phyloP scores from a whole-genome alignment of 2,797 vertebrate species.

The Gymnodraco acuticeps region DNA sequence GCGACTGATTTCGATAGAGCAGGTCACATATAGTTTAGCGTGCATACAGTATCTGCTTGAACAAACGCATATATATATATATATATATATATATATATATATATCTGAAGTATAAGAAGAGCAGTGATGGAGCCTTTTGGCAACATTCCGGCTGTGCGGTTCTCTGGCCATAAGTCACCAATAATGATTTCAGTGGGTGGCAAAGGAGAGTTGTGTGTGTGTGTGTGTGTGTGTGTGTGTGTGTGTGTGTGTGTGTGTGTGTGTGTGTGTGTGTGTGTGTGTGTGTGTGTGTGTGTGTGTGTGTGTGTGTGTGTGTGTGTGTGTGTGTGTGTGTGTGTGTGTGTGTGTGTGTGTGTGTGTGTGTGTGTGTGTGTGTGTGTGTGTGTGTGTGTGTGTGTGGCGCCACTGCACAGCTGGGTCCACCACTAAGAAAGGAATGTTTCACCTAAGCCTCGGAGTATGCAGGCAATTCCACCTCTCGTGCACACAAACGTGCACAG shows the following conservation, averaged over 20 bases:
- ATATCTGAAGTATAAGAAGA: neutral
- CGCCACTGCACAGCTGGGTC: too few relatives aligned
- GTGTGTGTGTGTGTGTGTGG: conserved; percentile 34
- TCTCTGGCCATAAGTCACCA: conserved; percentile 47
- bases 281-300: too few relatives aligned
- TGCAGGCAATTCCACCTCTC: conserved; percentile 8
- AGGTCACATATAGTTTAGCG: neutral
- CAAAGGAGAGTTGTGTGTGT: too few relatives aligned
- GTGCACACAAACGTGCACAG: neutral
- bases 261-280: too few relatives aligned
- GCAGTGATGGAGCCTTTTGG: conserved; percentile 2
- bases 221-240: too few relatives aligned
- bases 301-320: too few relatives aligned
- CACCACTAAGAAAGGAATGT: conserved; percentile 50
- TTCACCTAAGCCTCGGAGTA: conserved; percentile 32
- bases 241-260: too few relatives aligned
- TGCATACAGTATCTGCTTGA: neutral
- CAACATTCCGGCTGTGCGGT: conserved; percentile 5
- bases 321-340: neutral
- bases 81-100: neutral
- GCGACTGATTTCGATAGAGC: too few relatives aligned
- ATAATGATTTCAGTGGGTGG: conserved; percentile 64
- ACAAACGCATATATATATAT: neutral
- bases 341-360: too few relatives aligned
- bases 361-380: too few relatives aligned